Percentiles rank a stretch among this genome's conserved stretches.
phyloP scores from a whole-genome alignment of 2,888 invertebrate species.

The Noctua janthina region DNA sequence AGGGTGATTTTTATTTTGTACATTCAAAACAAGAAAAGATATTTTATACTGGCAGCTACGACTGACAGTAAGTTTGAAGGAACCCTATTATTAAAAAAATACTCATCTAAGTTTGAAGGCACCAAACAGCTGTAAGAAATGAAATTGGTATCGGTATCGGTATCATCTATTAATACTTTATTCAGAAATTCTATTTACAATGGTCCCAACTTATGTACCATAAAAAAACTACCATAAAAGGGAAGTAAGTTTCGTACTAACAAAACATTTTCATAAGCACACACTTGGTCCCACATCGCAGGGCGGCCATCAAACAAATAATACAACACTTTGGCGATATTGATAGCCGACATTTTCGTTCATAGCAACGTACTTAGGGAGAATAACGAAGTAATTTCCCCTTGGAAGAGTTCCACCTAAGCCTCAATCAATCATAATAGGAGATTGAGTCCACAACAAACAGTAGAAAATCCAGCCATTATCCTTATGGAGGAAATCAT shows the following conservation, averaged over 20 bases:
- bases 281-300: conserved; percentile 41
- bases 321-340: conserved; percentile 71
- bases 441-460: conserved; percentile 83
- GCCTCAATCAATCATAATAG: conserved; percentile 84
- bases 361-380: conserved; percentile 66
- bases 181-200: neutral
- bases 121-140: neutral
- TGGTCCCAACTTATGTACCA: neutral
- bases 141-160: neutral
- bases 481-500: conserved; percentile 81
- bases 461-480: conserved; percentile 81
- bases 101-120: neutral
- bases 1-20: conserved; percentile 45
- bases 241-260: conserved; percentile 13
- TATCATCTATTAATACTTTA: neutral
- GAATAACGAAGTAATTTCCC: conserved; percentile 81
- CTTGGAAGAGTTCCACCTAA: conserved; percentile 82
- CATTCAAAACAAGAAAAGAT: neutral
- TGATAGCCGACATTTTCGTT: conserved; percentile 68
- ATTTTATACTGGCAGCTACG: neutral
- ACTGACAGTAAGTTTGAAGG: neutral
- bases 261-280: conserved; percentile 23
- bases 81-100: neutral
- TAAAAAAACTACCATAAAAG: conserved; percentile 1
- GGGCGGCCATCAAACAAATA: conserved; percentile 68